Evolutionary conservation across 2,113 vertebrate species (phyloP).

Genomic region (Microcebus ravelobensis): DNA sequence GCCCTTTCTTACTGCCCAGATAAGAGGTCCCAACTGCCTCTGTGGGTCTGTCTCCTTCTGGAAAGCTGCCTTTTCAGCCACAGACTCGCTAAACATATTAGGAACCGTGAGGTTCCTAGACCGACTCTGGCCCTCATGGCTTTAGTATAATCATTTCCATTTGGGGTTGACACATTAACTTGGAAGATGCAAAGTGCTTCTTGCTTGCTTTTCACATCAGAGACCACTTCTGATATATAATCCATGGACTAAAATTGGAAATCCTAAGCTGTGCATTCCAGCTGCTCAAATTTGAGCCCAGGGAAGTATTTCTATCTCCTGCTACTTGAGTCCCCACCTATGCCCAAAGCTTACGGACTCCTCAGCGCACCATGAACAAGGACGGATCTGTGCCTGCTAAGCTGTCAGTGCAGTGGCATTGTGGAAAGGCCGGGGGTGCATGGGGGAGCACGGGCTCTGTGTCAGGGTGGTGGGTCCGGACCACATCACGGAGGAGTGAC

Average conservation of each 20-base stretch:
- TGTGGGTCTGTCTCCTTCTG: neutral
- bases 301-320: neutral
- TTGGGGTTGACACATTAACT: neutral
- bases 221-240: neutral
- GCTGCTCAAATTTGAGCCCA: neutral
- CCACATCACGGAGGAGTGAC: neutral
- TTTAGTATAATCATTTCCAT: neutral
- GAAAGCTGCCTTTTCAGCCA: neutral
- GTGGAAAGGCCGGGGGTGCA: neutral
- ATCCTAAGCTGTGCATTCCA: neutral
- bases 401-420: neutral
- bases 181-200: neutral
- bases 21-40: neutral
- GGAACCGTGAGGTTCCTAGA: neutral
- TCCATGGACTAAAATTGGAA: neutral
- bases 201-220: neutral
- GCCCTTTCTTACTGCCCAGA: neutral
- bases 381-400: neutral
- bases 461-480: neutral
- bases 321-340: neutral
- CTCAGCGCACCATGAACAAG: accelerated
- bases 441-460: neutral
- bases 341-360: neutral
- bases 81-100: neutral
- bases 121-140: too few relatives aligned